Evolutionary conservation across 2,113 vertebrate species (phyloP).

Genomic region (Indicator maculatus): DNA sequence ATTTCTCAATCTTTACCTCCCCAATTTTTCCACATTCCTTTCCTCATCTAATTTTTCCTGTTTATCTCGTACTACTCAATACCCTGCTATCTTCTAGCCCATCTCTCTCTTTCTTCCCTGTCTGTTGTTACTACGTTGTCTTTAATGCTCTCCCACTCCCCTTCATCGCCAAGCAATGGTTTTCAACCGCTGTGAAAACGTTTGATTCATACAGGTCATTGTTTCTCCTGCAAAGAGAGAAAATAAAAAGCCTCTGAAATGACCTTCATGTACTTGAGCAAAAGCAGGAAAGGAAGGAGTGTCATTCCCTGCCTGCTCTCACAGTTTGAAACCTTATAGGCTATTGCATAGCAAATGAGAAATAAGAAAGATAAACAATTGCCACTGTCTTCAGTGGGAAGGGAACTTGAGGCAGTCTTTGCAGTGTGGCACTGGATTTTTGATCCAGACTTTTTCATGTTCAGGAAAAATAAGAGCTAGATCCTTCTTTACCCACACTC

Average conservation of each 20-base stretch:
- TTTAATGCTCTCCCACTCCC: slow-evolving; percentile 9
- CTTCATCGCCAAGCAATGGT: neutral
- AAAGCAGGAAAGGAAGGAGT: neutral
- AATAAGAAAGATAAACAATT: neutral
- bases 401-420: neutral
- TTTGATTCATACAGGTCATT: slow-evolving; percentile 18
- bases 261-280: neutral
- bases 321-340: neutral
- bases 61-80: neutral
- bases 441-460: neutral
- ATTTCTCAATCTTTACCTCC: slow-evolving; percentile 31
- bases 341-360: neutral
- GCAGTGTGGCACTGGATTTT: neutral
- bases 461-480: neutral
- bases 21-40: slow-evolving; percentile 44
- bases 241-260: neutral
- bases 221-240: slow-evolving; percentile 2
- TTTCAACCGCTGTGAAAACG: neutral
- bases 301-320: neutral
- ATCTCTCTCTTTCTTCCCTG: slow-evolving; percentile 29
- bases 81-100: slow-evolving; percentile 15
- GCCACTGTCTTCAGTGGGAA: neutral
- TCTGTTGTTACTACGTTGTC: neutral
- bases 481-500: neutral
- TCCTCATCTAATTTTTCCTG: slow-evolving; percentile 26